These are phyloP conservation scores for Spinus pinus DNA, from an alignment of 2,797 vertebrate genomes.

Conservation along the genomic window DNA sequence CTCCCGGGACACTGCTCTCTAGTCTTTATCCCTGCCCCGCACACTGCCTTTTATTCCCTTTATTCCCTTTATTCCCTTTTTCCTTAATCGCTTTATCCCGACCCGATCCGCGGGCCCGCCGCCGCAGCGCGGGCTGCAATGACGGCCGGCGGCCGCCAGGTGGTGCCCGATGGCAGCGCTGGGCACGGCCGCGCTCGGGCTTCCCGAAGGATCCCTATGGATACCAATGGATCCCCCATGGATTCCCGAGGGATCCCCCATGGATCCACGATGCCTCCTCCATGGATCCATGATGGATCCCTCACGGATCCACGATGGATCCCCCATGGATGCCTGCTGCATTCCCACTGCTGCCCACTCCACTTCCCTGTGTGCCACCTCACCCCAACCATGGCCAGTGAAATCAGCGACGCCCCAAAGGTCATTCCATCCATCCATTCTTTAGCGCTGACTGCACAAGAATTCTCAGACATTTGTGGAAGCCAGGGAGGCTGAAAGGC, in stretches of 20 bases:
- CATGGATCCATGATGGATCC: rapidly evolving
- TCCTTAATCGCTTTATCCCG: background rate
- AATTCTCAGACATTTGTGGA: background rate
- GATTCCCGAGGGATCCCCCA: rapidly evolving
- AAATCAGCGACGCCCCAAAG: rapidly evolving
- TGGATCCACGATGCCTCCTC: no score
- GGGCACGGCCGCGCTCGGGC: background rate
- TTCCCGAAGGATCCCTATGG: background rate
- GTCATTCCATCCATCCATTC: rapidly evolving
- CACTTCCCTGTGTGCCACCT: rapidly evolving
- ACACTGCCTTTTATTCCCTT: background rate
- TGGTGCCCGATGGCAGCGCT: background rate
- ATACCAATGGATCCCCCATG: rapidly evolving
- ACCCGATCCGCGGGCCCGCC: background rate
- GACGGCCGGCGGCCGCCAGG: background rate
- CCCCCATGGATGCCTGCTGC: rapidly evolving
- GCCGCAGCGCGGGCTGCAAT: background rate
- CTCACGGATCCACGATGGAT: rapidly evolving
- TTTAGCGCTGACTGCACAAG: background rate
- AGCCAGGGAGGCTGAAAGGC: background rate
- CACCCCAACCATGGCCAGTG: rapidly evolving
- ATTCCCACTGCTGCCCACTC: background rate
- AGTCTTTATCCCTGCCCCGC: no score
- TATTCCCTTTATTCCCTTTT: background rate
- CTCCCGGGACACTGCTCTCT: background rate